phyloP scores from a whole-genome alignment of 2,797 vertebrate genomes.

The Lindbergichthys nudifrons region DNA sequence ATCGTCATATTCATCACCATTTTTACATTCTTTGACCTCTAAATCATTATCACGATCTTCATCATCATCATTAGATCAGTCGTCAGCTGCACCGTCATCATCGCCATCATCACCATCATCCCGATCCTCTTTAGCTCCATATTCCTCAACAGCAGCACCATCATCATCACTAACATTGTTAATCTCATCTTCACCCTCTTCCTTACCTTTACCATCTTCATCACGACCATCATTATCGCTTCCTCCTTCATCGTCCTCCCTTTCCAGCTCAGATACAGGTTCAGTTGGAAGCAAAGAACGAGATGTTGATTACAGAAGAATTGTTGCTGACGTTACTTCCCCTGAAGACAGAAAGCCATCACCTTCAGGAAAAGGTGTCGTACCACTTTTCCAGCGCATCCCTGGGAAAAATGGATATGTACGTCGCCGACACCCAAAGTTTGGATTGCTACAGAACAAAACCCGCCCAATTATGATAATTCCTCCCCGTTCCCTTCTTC shows the following conservation, averaged over 20 bases:
- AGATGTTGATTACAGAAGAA: conserved; percentile 8
- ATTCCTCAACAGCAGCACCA: neutral
- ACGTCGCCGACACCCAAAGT: conserved; percentile 21
- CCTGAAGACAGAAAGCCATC: conserved; percentile 8
- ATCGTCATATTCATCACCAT: conserved; percentile 2
- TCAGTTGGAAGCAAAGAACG: conserved; percentile 18
- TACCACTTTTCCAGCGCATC: conserved; percentile 6
- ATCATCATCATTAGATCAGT: neutral
- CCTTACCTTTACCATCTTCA: neutral
- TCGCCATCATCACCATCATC: too few species aligned
- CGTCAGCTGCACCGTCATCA: neutral
- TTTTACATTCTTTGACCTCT: neutral
- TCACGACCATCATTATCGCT: neutral
- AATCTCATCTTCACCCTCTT: neutral
- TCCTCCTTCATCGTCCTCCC: neutral
- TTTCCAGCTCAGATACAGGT: conserved; percentile 24
- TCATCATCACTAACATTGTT: neutral
- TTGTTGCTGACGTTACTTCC: neutral
- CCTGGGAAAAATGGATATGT: conserved; percentile 26
- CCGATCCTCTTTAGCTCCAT: neutral
- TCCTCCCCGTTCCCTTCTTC: conserved; percentile 5
- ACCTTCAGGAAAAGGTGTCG: neutral
- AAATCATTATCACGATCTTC: neutral
- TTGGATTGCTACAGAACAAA: conserved; percentile 46
- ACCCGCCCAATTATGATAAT: conserved; percentile 19